Conservation (phyloP, 1,140 invertebrate genomes). For the Megalopta genalis region DNA sequence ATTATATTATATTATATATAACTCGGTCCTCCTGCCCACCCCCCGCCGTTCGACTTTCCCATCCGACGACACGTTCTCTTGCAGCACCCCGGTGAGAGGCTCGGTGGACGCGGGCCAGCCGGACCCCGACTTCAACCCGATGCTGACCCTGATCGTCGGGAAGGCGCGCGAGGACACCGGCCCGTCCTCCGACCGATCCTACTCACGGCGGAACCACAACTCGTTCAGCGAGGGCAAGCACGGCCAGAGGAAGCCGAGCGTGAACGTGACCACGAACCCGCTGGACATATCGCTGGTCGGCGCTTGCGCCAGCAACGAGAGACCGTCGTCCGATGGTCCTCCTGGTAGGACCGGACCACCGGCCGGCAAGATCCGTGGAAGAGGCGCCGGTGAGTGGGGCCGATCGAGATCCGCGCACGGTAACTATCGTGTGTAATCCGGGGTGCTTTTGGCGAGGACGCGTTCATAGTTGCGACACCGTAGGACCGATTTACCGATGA, state of each 20-base stretch:
- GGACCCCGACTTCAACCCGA: constrained; percentile 63
- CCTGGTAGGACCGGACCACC: constrained; percentile 60
- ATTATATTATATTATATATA: no score
- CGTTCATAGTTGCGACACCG: not conserved
- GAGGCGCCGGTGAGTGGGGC: constrained; percentile 69
- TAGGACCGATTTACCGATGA: not conserved
- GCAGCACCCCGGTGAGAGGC: constrained; percentile 76
- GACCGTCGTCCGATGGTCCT: constrained; percentile 59
- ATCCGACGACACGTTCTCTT: not conserved
- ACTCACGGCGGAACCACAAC: constrained; percentile 53
- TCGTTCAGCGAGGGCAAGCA: constrained; percentile 37
- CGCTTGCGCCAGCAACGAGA: constrained; percentile 50
- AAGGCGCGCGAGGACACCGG: constrained; percentile 65
- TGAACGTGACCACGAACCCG: constrained; percentile 84
- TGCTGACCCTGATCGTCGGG: constrained; percentile 64
- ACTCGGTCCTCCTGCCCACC: no score
- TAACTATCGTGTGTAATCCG: not conserved
- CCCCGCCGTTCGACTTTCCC: no score
- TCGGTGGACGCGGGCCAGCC: constrained; percentile 78
- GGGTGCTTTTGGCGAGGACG: not conserved
- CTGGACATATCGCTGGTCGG: constrained; percentile 79
- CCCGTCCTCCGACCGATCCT: constrained; percentile 54
- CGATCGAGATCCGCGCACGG: not conserved
- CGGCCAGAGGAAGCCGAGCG: constrained; percentile 78
- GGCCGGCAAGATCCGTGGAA: constrained; percentile 66